Percentiles rank a stretch among this genome's conserved stretches.
These are phyloP conservation scores for Molossus alvarezi DNA, from an alignment of 2,797 vertebrate genomes.

Conservation along the genomic window DNA sequence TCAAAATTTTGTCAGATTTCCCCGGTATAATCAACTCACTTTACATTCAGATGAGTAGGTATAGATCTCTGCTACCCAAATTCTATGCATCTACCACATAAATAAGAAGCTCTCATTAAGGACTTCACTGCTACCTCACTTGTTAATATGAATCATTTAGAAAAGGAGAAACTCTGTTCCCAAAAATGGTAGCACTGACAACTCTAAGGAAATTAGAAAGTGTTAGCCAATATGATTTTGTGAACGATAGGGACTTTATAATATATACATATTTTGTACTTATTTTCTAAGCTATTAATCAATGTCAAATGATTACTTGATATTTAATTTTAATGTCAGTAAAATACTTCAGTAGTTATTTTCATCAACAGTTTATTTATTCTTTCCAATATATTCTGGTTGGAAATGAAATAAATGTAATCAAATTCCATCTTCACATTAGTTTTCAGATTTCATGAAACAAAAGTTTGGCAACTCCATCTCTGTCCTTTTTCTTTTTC, in stretches of 20 bases:
- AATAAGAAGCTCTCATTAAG: conserved; percentile 1
- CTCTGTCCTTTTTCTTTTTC: not conserved
- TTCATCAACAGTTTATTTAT: not conserved
- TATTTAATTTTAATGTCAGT: not conserved
- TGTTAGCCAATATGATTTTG: not conserved
- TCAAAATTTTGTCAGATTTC: not conserved
- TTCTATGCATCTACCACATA: not conserved
- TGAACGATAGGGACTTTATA: not conserved
- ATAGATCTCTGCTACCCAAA: not conserved
- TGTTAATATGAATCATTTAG: not conserved
- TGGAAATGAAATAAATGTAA: conserved; percentile 11
- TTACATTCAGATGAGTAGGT: not conserved
- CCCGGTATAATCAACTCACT: not conserved
- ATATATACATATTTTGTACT: not conserved
- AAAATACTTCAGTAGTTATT: conserved; percentile 41
- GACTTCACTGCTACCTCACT: not conserved
- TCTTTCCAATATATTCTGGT: not conserved
- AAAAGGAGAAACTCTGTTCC: not conserved
- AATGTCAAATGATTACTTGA: not conserved
- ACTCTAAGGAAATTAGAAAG: not conserved
- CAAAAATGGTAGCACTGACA: not conserved
- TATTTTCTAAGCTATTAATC: conserved; percentile 4
- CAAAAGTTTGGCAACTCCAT: not conserved
- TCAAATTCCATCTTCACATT: not conserved
- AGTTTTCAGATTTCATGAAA: conserved; percentile 23